Base-by-base conservation (phyloP, 2,113 vertebrate species). In the Sinocyclocheilus maitianheensis region DNA sequence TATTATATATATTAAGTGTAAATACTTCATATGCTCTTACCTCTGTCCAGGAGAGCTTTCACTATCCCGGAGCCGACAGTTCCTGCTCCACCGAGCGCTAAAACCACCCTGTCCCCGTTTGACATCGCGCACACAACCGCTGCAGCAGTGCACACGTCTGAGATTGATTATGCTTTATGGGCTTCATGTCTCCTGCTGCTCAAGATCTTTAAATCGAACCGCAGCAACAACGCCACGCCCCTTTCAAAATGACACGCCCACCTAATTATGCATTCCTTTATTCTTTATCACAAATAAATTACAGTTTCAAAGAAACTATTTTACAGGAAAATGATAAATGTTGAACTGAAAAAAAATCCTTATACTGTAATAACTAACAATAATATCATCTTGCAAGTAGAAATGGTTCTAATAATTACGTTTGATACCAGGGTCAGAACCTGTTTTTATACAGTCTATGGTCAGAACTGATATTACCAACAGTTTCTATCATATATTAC, bases 81-180 rank as follows among this genome's bases (percentile, higher is more conserved):
- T 16, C 96, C 96, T 16, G 95, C 95, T 79, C 96, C 96, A 4
- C 96, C 96, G 4, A 97, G 95, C n/a, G 90, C 95, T 11, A 97
- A 85, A 53, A 95, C 95, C 4, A 96, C 89, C 74, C 95, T 88
- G 65, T 95, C 95, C 13, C 93, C 91, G 82, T 94, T 94, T 18
- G 95, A 91, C 96, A 96, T 97, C 77, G 60, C 82, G 58, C 65
- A 30, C 6, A 62, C 69, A 84, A 34, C n/a, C 30, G 74, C 67
- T 69, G 77, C 3, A 53, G 26, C 48, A 34, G 77, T 58, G 62
- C 65, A 69, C 46, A 83, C 81, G 67, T 84, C 81, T 84, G 65
- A 51, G 65, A 69, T 83, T 71, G 65, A 55, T 85, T 43, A 76
- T 79, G 83, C 34, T 83, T 40, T 62, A 60, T 60, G 67, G 63